These are phyloP conservation scores for Artemia sp. DNA, from an alignment of 2,888 invertebrate genomes.

Conservation along the genomic window DNA sequence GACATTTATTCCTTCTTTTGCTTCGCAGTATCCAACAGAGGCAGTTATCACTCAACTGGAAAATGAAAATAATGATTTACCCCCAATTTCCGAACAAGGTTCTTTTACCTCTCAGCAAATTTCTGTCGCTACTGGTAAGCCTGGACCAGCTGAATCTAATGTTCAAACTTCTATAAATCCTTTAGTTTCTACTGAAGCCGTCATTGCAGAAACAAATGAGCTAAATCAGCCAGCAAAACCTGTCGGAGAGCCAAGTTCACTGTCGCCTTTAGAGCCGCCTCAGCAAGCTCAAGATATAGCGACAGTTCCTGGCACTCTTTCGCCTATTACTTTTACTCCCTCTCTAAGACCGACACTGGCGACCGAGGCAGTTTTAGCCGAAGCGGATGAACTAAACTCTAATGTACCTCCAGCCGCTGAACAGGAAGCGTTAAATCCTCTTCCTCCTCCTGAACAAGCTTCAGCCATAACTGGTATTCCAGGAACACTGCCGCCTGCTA, in stretches of 20 bases:
- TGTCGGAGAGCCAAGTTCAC: not conserved
- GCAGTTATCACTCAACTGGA: too few species aligned
- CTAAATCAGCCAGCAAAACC: not conserved
- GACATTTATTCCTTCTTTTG: not conserved
- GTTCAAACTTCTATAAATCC: not conserved
- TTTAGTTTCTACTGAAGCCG: not conserved
- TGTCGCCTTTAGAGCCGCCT: not conserved
- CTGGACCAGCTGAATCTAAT: too few species aligned
- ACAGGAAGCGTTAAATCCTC: not conserved
- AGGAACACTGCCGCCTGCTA: not conserved
- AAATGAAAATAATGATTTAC: too few species aligned
- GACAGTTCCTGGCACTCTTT: not conserved
- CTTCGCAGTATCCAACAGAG: too few species aligned
- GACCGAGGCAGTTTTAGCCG: slow-evolving; percentile 11
- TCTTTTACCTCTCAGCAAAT: too few species aligned
- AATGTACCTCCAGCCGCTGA: not conserved
- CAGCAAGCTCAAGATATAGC: not conserved
- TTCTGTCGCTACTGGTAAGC: too few species aligned
- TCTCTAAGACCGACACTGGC: not conserved
- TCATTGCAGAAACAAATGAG: not conserved
- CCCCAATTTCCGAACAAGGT: too few species aligned
- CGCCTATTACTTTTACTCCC: not conserved
- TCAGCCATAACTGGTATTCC: not conserved
- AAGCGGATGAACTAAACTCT: not conserved
- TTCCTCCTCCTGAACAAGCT: not conserved